These are phyloP conservation scores for Andinoacara biseriatus DNA, from an alignment of 2,113 vertebrate genomes.

Conservation along the genomic window DNA sequence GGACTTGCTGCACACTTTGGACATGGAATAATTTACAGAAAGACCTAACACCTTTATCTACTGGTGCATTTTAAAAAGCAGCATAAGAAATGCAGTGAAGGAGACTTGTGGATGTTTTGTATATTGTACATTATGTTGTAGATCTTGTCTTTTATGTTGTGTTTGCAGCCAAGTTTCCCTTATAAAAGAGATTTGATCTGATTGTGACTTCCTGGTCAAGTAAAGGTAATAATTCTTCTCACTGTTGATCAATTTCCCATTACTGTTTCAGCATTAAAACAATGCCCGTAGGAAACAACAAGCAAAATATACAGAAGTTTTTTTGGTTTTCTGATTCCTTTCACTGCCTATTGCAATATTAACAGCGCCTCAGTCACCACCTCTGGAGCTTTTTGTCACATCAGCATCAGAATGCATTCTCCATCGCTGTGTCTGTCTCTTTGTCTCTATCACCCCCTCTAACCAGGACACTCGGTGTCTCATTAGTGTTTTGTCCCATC, in stretches of 20 bases:
- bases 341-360: background rate
- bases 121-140: background rate
- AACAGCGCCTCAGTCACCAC: background rate
- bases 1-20: too few species aligned
- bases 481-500: constrained; percentile 54
- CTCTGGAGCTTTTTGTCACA: background rate
- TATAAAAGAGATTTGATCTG: background rate
- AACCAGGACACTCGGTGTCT: constrained; percentile 49
- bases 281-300: background rate
- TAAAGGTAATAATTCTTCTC: background rate
- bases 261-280: background rate
- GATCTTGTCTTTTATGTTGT: background rate
- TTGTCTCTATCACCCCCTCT: constrained; percentile 30
- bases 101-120: background rate
- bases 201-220: background rate
- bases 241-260: background rate
- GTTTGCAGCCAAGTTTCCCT: background rate
- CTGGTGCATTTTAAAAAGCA: background rate
- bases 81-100: background rate
- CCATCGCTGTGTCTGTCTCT: background rate
- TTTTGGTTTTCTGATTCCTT: background rate
- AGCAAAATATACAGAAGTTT: background rate
- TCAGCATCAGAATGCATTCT: constrained; percentile 34
- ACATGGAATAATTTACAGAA: background rate
- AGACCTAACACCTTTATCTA: background rate